phyloP scores from a whole-genome alignment of 1,140 invertebrate species.

The Diachasma alloeum region DNA sequence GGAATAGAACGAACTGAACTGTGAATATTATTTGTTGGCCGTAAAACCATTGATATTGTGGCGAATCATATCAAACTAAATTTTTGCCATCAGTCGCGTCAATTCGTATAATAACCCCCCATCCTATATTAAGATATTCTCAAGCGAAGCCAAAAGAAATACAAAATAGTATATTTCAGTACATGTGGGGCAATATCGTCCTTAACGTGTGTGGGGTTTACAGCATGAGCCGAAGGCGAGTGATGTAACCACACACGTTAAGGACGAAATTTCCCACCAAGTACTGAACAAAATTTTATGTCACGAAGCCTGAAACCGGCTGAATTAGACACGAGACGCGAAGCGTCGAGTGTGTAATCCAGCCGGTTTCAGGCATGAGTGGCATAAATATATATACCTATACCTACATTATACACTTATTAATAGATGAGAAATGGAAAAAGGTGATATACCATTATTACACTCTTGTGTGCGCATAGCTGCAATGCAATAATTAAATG shows the following conservation, averaged over 20 bases:
- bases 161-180: slow-evolving; percentile 42
- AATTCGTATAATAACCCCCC: slow-evolving; percentile 43
- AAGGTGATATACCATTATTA: slow-evolving; percentile 36
- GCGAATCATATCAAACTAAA: slow-evolving; percentile 50
- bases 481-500: slow-evolving; percentile 63
- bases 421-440: slow-evolving; percentile 1
- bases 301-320: too few relatives aligned
- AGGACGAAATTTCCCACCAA: too few relatives aligned
- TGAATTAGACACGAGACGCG: too few relatives aligned
- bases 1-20: slow-evolving; percentile 35
- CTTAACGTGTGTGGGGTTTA: too few relatives aligned
- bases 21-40: slow-evolving; percentile 40
- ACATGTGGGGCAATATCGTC: too few relatives aligned
- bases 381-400: slow-evolving; percentile 51
- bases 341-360: too few relatives aligned
- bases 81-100: slow-evolving; percentile 49
- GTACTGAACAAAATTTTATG: too few relatives aligned
- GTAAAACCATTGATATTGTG: slow-evolving; percentile 33
- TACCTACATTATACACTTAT: slow-evolving; percentile 14
- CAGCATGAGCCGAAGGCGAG: too few relatives aligned
- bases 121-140: slow-evolving; percentile 56
- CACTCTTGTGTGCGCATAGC: slow-evolving; percentile 61
- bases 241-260: too few relatives aligned
- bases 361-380: too few relatives aligned
- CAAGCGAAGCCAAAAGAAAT: slow-evolving; percentile 28